Evolutionary conservation across 2,797 vertebrate genomes (phyloP).

Genomic region (Heteromormyrus szaboi): DNA sequence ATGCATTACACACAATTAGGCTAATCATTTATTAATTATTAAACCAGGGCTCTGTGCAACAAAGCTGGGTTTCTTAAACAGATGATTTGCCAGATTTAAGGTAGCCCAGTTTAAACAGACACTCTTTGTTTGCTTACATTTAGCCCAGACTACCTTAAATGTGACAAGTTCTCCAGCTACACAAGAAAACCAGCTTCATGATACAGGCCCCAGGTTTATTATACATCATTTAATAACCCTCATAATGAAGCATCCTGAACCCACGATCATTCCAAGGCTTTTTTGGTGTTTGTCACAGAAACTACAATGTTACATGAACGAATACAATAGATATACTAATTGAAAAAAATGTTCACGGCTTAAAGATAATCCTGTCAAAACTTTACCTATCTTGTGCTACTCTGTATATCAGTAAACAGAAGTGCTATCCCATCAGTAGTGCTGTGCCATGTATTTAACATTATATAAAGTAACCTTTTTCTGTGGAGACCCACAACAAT

Average conservation of each 20-base stretch:
- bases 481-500: background rate
- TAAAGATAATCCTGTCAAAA: background rate
- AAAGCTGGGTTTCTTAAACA: background rate
- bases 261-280: slow-evolving; percentile 19
- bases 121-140: background rate
- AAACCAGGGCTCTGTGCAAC: background rate
- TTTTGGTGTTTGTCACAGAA: slow-evolving; percentile 19
- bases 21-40: slow-evolving; percentile 2
- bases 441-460: background rate
- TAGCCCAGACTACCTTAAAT: background rate
- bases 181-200: background rate
- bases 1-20: slow-evolving; percentile 26
- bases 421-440: background rate
- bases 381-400: background rate
- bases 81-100: background rate
- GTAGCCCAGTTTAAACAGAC: background rate
- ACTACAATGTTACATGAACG: background rate
- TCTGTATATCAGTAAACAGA: background rate
- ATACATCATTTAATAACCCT: background rate
- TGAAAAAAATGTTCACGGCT: background rate
- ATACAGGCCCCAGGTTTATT: background rate
- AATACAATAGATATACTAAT: background rate
- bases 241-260: slow-evolving; percentile 14
- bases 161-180: background rate
- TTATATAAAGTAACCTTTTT: background rate